phyloP scores from a whole-genome alignment of 2,888 invertebrate genomes.

The Brachypalpus laphriformis region DNA sequence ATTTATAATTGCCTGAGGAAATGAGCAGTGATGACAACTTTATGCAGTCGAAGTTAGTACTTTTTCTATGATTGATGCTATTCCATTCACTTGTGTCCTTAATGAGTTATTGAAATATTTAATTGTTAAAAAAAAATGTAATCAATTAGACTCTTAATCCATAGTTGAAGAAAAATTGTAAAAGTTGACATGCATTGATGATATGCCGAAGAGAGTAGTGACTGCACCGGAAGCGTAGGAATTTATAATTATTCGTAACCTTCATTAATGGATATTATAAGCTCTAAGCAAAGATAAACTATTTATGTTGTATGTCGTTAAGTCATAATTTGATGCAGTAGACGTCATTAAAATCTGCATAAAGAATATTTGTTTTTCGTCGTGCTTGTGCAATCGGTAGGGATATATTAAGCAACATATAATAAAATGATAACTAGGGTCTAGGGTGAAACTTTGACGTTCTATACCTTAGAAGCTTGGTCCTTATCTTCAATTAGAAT shows the following conservation, averaged over 20 bases:
- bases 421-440: too few relatives aligned
- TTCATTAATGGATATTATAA: neutral
- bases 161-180: slow-evolving; percentile 7
- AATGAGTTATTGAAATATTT: slow-evolving; percentile 38
- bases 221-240: neutral
- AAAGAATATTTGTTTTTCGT: too few relatives aligned
- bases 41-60: neutral
- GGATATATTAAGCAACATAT: too few relatives aligned
- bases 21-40: slow-evolving; percentile 12
- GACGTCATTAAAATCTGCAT: too few relatives aligned
- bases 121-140: neutral
- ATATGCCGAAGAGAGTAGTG: neutral
- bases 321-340: too few relatives aligned
- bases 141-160: slow-evolving; percentile 15
- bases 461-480: too few relatives aligned
- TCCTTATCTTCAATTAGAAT: too few relatives aligned
- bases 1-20: neutral
- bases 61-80: slow-evolving; percentile 5
- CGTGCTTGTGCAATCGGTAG: too few relatives aligned
- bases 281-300: too few relatives aligned
- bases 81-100: slow-evolving; percentile 64
- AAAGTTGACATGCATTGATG: neutral
- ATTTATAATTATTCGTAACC: neutral
- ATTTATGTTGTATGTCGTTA: too few relatives aligned
- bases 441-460: too few relatives aligned